Evolutionary conservation across 2,888 invertebrate genomes (phyloP), one percentile per base, ranked within the genome.

Genomic region (Pandemis cinnamomeana): DNA sequence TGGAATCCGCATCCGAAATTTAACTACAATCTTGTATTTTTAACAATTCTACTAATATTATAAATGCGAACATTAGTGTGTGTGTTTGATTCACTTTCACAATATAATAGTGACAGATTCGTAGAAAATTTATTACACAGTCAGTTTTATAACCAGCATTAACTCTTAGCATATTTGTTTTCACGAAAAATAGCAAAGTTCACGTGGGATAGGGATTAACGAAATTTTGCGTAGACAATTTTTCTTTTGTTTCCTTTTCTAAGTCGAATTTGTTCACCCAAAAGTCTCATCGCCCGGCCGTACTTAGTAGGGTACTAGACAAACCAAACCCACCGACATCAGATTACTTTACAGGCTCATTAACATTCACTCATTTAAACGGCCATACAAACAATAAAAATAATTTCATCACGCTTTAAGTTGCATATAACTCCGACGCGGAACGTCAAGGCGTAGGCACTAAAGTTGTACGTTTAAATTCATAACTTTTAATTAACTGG

Each of bases 401-500:
- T 84, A 87, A 87, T 87, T 87, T 84, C 87, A 89, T 89, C 86
- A 84, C 84, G 82, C 86, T 87, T 77, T 87, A 86, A 86, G 85
- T 87, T 83, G 83, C 81, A 80, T 82, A 81, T 83, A 80, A 84
- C 83, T 83, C 82, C 83, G 86, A 86, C 87, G 87, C 85, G 83
- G 83, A 85, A 83, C 88, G 88, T 88, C 89, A 86, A 88, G 87
- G 86, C 86, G 85, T 83, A 58, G 58, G 58, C 58, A 88, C 84
- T 88, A 87, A 89, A 89, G 86, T 89, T 85, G 86, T 86, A 87
- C 85, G 88, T 91, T 91, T 90, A 91, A 93, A 93, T 93, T 93
- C 93, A 93, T 93, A 92, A 93, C 91, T 93, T 92, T 93, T 94
- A 93, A 94, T 93, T 92, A 93, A 93, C 87, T 91, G 89, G 89